Conservation (phyloP, 2,113 vertebrate genomes). For the Python bivittatus region DNA sequence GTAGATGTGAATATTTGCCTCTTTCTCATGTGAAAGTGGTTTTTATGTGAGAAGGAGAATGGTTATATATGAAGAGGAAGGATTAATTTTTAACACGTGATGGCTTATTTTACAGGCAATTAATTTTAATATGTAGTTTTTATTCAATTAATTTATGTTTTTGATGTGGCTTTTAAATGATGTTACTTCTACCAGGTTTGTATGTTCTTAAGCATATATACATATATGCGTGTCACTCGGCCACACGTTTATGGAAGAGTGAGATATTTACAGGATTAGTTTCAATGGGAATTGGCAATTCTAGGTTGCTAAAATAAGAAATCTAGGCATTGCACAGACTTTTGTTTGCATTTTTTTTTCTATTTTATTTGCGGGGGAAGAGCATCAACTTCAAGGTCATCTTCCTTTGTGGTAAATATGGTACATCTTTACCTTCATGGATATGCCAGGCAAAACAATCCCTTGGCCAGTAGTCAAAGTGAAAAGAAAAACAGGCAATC, state of each 20-base stretch:
- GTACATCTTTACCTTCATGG: not conserved
- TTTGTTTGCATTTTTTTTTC: not conserved
- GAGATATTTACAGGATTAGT: not conserved
- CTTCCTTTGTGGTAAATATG: not conserved
- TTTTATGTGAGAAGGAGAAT: not conserved
- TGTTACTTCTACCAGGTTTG: not conserved
- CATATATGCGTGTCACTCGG: not conserved
- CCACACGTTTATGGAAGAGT: not conserved
- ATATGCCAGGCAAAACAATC: not conserved
- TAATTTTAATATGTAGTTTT: not conserved
- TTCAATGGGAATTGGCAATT: not conserved
- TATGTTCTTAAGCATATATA: not conserved
- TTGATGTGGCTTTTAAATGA: not conserved
- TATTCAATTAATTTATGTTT: not conserved
- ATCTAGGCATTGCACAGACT: not conserved
- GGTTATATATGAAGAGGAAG: not conserved
- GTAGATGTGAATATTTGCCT: not conserved
- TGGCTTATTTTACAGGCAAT: not conserved
- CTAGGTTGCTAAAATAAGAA: not conserved
- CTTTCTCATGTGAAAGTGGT: not conserved
- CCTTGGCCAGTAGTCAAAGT: not conserved
- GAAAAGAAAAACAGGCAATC: not conserved
- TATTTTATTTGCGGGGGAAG: not conserved
- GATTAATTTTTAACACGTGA: not conserved
- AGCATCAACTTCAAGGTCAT: not conserved